Evolutionary conservation across 2,113 vertebrate species (phyloP).

Genomic region (Phaetusa simplex): DNA sequence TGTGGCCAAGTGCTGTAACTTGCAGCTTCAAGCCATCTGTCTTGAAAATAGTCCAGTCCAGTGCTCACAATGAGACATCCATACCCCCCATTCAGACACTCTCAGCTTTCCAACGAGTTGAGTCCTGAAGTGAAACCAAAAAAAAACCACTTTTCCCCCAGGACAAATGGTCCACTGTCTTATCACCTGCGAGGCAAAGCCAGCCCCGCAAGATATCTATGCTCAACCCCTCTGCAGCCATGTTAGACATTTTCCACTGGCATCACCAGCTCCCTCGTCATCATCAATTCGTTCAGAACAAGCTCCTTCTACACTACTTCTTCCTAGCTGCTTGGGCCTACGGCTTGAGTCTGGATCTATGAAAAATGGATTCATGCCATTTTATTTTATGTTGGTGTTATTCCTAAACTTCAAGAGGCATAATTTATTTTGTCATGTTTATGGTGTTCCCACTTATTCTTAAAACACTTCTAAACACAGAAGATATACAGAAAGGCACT

Average conservation of each 20-base stretch:
- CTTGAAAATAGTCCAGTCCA: neutral
- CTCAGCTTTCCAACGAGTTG: neutral
- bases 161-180: neutral
- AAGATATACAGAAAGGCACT: neutral
- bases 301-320: neutral
- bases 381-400: neutral
- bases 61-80: neutral
- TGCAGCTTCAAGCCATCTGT: neutral
- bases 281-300: neutral
- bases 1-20: neutral
- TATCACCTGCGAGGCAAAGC: neutral
- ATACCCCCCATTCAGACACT: neutral
- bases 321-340: neutral
- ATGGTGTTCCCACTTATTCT: neutral
- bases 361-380: neutral
- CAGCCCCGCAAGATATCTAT: neutral
- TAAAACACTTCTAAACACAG: neutral
- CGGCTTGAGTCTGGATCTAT: neutral
- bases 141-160: neutral
- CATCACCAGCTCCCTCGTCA: fast-evolving
- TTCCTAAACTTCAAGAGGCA: neutral
- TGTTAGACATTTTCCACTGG: neutral
- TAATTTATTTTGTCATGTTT: slow-evolving; percentile 33
- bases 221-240: neutral
- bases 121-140: neutral